Base-by-base conservation (phyloP, 2,888 invertebrate genomes). In the Amphipoea oculea region DNA sequence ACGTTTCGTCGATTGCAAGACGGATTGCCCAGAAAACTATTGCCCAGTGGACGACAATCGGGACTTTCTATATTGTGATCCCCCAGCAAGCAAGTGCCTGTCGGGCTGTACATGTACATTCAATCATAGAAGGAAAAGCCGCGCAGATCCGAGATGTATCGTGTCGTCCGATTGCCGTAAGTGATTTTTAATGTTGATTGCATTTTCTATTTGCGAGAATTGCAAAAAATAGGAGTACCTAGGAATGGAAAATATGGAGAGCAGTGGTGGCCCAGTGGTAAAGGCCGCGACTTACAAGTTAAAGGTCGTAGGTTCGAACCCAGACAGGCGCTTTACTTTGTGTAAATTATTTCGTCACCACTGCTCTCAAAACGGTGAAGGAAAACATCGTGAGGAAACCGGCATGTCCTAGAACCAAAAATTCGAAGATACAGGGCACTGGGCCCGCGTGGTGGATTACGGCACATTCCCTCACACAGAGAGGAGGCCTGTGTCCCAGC, bases 81-180 rank as follows among this genome's bases (percentile, higher is more conserved):
- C 87, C 4, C 78, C 36, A 9, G 65, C 86, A 42, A 48, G 0
- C 0, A 74, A 82, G 0, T 93, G 94, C 62, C 79, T 78, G 4
- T 86, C 92, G 6, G 93, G 94, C 1, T 94, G 94, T 69, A 67
- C 86, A 7, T 94, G 94, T 73, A 86, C 81, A 11, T 0, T 90
- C 4, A 92, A 92, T 79, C 73, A 93, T 69, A 92, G 79, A 78
- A 79, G 76, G 12, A 80, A 77, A 48, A 92, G 92, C 60, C 23
- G 17, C 0, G 67, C 87, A 14, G 85, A 94, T 42, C 87, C 78
- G 4, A 86, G 23, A 63, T 94, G 94, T 73, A 91, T 94, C 45
- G 45, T 86, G 4, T 82, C 91, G 48, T 85, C 90, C 9, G 76
- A 88, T 17, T 92, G 92, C 76, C 90, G 92, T 92, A 88, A 91